Base-by-base conservation (phyloP, 2,888 invertebrate species). In the Parnassius orleans region DNA sequence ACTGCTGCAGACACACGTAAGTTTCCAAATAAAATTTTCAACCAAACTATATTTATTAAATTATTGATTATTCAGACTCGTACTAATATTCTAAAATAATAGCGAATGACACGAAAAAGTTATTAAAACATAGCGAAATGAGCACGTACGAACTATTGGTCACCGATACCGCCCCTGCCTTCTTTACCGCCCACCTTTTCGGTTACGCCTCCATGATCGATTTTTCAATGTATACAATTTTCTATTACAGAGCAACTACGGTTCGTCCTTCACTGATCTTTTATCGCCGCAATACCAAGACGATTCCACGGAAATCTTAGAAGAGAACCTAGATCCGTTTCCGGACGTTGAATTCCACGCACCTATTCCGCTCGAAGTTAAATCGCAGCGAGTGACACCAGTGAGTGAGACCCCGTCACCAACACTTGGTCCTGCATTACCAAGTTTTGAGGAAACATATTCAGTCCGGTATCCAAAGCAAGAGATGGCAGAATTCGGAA, bases 1-100 rank as follows among this genome's bases (percentile, higher is more conserved):
- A 94, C 96, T 97, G 90, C 94, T 97, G 94, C 97, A 97, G 93
- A 96, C 97, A 92, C 97, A 96, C 94, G 97, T 97, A 86, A 93
- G 93, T 87, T 24, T 33, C 59, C 47, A 43, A 33, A 19, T 51
- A 51, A 51, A 51, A 51, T 14, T 15, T 51, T 51, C 24, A 19
- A 9, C 2, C 15, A 33, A 33, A 33, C 33, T 33, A 33, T 33
- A 3, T 33, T 33, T 33, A 33, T 33, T 33, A 33, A 33, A 7
- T 33, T 33, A 33, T 33, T 7, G 7, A 33, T 33, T 3, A 33
- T 33, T 33, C 7, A 33, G 7, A 33, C 24, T 0, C 24, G 24
- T 24, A 24, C 24, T 24, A 24, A 7, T 24, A 24, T 24, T 24
- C 3, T 41, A 9, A 10, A 41, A 55, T 44, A 61, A 67, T 69